These are phyloP conservation scores for Pandion haliaetus DNA, from an alignment of 2,113 vertebrate genomes.

Conservation along the genomic window DNA sequence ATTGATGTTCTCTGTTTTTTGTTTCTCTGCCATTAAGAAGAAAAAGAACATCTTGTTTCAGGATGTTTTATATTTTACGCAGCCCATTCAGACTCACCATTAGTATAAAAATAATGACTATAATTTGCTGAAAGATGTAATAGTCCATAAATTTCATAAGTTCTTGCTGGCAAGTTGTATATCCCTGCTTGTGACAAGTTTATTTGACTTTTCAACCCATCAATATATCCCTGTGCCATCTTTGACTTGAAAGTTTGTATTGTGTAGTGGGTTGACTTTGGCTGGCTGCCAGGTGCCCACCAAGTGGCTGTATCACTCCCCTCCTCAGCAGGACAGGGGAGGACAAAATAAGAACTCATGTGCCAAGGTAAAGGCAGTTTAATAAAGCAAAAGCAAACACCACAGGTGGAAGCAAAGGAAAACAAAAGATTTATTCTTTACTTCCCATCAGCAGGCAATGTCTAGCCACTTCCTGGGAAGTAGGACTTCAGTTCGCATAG, in stretches of 20 bases:
- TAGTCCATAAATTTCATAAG: background rate
- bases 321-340: background rate
- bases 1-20: background rate
- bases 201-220: background rate
- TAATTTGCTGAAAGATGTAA: background rate
- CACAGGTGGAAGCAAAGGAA: background rate
- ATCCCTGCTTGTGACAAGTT: background rate
- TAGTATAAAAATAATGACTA: background rate
- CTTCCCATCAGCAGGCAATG: background rate
- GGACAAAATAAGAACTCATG: background rate
- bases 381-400: background rate
- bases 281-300: background rate
- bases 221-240: background rate
- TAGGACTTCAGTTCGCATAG: background rate
- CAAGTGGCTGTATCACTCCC: background rate
- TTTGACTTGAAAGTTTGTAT: background rate
- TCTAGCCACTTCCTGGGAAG: background rate
- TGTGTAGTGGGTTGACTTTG: background rate
- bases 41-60: background rate
- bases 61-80: background rate
- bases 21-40: background rate
- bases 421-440: background rate
- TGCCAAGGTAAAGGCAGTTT: background rate
- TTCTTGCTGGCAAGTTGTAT: background rate
- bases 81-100: background rate